Evolutionary conservation across 64 coral and sea anemone species (phyloP).

Genomic region (Porites lutea): DNA sequence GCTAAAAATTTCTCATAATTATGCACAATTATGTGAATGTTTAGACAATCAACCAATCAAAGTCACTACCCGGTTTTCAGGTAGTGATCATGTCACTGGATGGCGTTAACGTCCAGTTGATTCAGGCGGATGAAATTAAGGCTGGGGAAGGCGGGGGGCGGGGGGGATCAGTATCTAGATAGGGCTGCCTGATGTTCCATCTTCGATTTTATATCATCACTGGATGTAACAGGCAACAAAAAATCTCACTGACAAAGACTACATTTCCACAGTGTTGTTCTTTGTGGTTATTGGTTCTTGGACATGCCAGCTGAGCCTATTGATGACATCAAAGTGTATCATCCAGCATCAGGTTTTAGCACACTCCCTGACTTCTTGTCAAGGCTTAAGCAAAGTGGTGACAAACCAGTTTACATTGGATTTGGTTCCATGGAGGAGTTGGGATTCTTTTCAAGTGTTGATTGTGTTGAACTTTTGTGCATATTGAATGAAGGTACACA

Average conservation of each 20-base stretch:
- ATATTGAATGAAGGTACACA: conserved; percentile 83
- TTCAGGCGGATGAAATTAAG: too few relatives aligned
- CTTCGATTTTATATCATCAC: too few relatives aligned
- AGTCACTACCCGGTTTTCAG: too few relatives aligned
- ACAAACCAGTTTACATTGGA: conserved; percentile 83
- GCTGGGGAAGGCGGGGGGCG: too few relatives aligned
- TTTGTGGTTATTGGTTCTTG: conserved; percentile 86
- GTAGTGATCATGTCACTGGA: too few relatives aligned
- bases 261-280: conserved; percentile 42
- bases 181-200: too few relatives aligned
- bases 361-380: conserved; percentile 66
- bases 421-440: conserved; percentile 96
- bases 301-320: conserved; percentile 68
- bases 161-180: too few relatives aligned
- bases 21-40: too few relatives aligned
- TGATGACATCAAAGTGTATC: conserved; percentile 68
- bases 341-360: conserved; percentile 53
- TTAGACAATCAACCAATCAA: too few relatives aligned
- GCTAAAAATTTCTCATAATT: too few relatives aligned
- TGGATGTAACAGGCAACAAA: too few relatives aligned
- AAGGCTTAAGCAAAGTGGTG: conserved; percentile 37
- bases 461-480: conserved; percentile 81
- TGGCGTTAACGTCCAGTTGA: too few relatives aligned
- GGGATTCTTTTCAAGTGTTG: conserved; percentile 88
- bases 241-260: neutral